A percentile compares a stretch with the other conserved stretches of the same genome.
These are phyloP conservation scores for Frankliniella fusca DNA, from an alignment of 2,888 invertebrate species.

Conservation along the genomic window DNA sequence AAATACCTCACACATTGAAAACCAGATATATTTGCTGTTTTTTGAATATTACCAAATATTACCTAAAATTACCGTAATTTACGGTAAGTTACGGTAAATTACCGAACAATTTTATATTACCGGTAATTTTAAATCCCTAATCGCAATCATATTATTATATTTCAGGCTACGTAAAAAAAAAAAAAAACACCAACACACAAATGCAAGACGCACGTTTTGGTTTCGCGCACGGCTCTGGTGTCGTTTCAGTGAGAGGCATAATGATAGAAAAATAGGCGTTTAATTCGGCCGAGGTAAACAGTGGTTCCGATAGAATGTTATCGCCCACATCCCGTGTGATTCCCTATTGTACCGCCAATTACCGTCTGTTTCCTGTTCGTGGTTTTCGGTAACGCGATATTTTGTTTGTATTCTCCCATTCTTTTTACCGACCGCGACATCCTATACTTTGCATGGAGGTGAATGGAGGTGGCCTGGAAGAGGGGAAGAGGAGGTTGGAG, in stretches of 20 bases:
- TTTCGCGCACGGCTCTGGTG: no score
- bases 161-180: background rate
- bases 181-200: background rate
- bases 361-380: background rate
- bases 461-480: background rate
- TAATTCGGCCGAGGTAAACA: constrained; percentile 1
- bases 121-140: no score
- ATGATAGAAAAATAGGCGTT: background rate
- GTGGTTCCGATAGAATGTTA: constrained; percentile 18
- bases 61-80: no score
- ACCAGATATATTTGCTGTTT: no score
- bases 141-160: no score
- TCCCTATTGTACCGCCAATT: background rate
- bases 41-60: no score
- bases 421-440: background rate
- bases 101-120: no score
- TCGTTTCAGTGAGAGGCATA: background rate
- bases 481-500: no score
- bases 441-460: constrained; percentile 22
- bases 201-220: no score
- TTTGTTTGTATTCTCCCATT: background rate
- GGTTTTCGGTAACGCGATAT: constrained; percentile 1
- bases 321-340: constrained; percentile 7
- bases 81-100: no score
- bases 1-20: no score